These are phyloP conservation scores for Chloebia gouldiae DNA, from an alignment of 2,113 vertebrate genomes.

Conservation along the genomic window DNA sequence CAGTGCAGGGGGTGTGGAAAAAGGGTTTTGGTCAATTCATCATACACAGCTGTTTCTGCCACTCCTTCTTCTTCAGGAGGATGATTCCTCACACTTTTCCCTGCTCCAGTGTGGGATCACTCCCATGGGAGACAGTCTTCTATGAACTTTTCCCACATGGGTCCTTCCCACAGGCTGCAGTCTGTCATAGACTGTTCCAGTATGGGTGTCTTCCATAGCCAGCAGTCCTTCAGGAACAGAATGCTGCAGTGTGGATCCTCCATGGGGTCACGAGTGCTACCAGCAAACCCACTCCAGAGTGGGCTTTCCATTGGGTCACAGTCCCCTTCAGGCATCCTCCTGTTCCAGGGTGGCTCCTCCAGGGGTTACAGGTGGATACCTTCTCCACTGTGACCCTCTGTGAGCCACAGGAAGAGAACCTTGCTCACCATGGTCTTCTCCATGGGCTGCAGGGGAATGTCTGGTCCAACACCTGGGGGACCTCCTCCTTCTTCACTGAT, in stretches of 20 bases:
- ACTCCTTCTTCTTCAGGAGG: not conserved
- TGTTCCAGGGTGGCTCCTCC: not conserved
- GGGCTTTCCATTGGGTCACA: not conserved
- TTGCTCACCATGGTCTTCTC: fast-evolving
- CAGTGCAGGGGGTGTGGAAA: not conserved
- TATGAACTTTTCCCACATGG: not conserved
- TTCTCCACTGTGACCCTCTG: not conserved
- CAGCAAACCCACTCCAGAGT: fast-evolving
- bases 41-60: not conserved
- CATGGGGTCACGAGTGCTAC: fast-evolving
- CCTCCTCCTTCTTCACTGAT: not conserved
- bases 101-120: no score
- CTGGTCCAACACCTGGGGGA: not conserved
- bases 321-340: not conserved
- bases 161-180: not conserved
- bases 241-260: not conserved
- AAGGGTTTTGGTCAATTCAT: not conserved
- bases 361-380: not conserved
- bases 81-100: not conserved
- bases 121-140: not conserved
- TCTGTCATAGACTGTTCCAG: not conserved
- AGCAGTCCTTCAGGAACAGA: not conserved
- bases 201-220: not conserved
- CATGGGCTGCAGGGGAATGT: not conserved
- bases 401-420: not conserved